Percentiles rank a stretch among this genome's conserved stretches.
Conservation (phyloP, 2,888 invertebrate species). For the Drosophila nr. perissopoda region DNA sequence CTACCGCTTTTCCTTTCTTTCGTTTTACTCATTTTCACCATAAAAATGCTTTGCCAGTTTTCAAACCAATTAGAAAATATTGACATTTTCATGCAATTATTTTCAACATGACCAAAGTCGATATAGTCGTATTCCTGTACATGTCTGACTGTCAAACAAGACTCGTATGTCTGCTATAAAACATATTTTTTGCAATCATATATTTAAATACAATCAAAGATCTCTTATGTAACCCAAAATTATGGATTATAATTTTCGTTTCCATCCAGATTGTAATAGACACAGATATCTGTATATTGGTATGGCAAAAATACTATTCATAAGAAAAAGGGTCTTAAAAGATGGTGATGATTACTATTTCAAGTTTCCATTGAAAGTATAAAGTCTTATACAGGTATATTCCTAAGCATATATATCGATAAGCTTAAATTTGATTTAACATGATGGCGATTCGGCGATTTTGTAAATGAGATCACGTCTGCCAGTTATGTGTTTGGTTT, state of each 20-base stretch:
- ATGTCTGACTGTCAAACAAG: background rate
- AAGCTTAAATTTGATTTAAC: background rate
- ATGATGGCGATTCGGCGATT: background rate
- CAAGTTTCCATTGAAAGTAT: background rate
- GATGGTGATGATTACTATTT: background rate
- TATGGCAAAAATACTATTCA: background rate
- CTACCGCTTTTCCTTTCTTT: constrained; percentile 23
- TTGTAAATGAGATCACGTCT: background rate
- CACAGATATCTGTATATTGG: background rate
- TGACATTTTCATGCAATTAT: background rate
- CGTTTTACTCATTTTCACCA: constrained; percentile 20
- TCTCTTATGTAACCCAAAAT: background rate
- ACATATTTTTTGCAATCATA: background rate
- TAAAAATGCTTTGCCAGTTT: constrained; percentile 8
- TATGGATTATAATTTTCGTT: background rate
- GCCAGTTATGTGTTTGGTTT: background rate
- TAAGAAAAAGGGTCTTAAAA: background rate
- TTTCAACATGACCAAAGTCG: background rate
- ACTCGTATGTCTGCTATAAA: background rate
- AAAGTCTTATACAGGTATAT: background rate
- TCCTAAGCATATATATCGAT: too few relatives aligned
- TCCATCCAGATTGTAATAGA: background rate
- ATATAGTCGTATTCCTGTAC: background rate
- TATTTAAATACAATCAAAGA: background rate
- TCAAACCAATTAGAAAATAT: background rate